These are phyloP conservation scores for Polyploca ridens DNA, from an alignment of 2,888 invertebrate genomes.

Conservation along the genomic window DNA sequence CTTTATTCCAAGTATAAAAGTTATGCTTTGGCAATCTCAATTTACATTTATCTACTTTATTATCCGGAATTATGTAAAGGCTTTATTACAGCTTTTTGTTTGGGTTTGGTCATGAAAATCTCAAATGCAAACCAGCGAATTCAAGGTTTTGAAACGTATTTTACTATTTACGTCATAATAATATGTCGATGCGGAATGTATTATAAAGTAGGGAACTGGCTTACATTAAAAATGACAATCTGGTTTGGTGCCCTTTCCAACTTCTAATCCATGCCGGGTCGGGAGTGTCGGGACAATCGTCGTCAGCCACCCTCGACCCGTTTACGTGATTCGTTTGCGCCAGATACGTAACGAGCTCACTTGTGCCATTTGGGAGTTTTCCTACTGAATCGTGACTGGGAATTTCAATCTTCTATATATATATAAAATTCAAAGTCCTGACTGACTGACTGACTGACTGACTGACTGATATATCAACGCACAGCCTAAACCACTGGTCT, in stretches of 20 bases:
- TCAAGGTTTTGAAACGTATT: too few relatives aligned
- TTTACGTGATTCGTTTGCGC: slow-evolving; percentile 5
- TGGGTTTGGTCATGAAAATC: neutral
- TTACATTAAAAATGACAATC: neutral
- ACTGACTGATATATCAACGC: too few relatives aligned
- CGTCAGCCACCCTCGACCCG: neutral
- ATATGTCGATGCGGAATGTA: neutral
- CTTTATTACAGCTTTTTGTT: neutral
- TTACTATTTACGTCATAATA: neutral
- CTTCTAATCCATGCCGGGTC: neutral
- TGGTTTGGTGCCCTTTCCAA: neutral
- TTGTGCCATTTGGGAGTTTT: slow-evolving; percentile 1
- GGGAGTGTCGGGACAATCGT: slow-evolving; percentile 5
- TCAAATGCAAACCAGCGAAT: neutral
- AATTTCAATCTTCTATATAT: too few relatives aligned
- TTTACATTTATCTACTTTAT: neutral
- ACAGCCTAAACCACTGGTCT: too few relatives aligned
- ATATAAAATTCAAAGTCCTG: too few relatives aligned
- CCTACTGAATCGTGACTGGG: neutral
- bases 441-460: too few relatives aligned
- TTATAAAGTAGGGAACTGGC: too few relatives aligned
- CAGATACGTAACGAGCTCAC: slow-evolving; percentile 6
- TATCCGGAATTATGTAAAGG: neutral
- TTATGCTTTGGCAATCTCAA: neutral
- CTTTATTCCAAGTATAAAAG: neutral